These are phyloP conservation scores for Capricornis sumatraensis DNA, from an alignment of 2,113 vertebrate species.

Conservation along the genomic window DNA sequence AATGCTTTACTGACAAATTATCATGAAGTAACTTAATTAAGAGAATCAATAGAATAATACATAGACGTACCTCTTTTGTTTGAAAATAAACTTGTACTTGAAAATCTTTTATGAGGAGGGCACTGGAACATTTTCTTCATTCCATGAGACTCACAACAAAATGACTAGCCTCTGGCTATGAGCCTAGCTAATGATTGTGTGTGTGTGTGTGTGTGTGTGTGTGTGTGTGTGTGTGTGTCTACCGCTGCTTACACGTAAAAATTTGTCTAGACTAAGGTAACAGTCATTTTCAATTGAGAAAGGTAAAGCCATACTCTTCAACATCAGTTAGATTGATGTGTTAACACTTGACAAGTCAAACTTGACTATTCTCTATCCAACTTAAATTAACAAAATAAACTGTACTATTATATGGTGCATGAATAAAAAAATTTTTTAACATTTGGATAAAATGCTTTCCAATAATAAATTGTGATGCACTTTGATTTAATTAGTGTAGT, in stretches of 20 bases:
- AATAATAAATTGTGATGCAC: slow-evolving; percentile 55
- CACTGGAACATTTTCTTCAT: not conserved
- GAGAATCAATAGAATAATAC: not conserved
- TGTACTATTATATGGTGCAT: slow-evolving; percentile 48
- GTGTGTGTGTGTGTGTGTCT: not conserved
- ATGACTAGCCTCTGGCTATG: not conserved
- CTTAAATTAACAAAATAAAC: slow-evolving; percentile 73
- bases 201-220: not conserved
- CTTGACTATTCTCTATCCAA: slow-evolving; percentile 58
- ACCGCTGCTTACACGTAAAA: not conserved
- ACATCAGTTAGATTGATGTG: slow-evolving; percentile 68
- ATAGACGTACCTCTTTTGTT: not conserved
- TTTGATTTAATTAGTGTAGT: not conserved
- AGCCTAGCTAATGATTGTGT: not conserved
- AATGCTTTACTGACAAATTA: not conserved
- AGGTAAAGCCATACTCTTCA: slow-evolving; percentile 59
- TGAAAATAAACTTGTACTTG: not conserved
- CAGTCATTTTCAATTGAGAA: slow-evolving; percentile 58
- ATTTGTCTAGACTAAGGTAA: not conserved
- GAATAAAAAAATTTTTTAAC: slow-evolving; percentile 48
- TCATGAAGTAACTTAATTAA: not conserved
- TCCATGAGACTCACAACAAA: not conserved
- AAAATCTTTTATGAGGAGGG: not conserved
- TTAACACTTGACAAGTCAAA: slow-evolving; percentile 73
- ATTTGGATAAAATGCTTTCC: slow-evolving; percentile 67